These are phyloP conservation scores for Antechinus stuartii DNA, from an alignment of 2,113 vertebrate species.

Conservation along the genomic window DNA sequence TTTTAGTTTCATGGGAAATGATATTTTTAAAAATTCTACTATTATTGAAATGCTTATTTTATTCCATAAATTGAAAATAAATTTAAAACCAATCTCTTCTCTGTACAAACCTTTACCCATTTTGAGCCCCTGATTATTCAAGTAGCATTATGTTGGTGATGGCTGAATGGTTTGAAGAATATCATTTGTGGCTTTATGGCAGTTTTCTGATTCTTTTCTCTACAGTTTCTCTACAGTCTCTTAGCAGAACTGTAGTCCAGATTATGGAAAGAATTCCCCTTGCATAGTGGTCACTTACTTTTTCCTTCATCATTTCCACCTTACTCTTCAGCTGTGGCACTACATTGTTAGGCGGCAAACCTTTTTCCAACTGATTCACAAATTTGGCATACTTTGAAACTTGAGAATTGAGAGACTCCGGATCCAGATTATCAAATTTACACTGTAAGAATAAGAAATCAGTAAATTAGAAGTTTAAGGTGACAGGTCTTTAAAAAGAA, in stretches of 20 bases:
- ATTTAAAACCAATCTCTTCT: not conserved
- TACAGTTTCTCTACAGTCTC: not conserved
- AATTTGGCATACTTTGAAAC: slow-evolving; percentile 88
- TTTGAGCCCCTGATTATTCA: not conserved
- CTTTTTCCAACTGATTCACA: slow-evolving; percentile 89
- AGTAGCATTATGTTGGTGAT: not conserved
- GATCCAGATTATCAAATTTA: slow-evolving; percentile 86
- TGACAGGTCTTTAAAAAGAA: not conserved
- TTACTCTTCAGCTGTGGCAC: slow-evolving; percentile 85
- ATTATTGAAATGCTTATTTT: no score
- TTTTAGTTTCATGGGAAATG: no score
- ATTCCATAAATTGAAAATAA: no score
- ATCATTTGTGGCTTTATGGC: not conserved
- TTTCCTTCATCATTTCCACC: slow-evolving; percentile 88
- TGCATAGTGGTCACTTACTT: slow-evolving; percentile 80
- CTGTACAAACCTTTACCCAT: not conserved
- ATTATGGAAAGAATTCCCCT: not conserved
- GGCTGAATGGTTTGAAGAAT: not conserved
- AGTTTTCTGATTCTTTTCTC: not conserved
- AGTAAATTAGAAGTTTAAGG: slow-evolving; percentile 25
- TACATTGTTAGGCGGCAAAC: slow-evolving; percentile 87
- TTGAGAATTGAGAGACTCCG: slow-evolving; percentile 85
- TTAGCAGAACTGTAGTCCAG: not conserved
- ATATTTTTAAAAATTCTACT: no score
- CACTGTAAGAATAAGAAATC: slow-evolving; percentile 76